phyloP scores from a whole-genome alignment of 2,113 vertebrate genomes.

The Mionectes macconnelli region DNA sequence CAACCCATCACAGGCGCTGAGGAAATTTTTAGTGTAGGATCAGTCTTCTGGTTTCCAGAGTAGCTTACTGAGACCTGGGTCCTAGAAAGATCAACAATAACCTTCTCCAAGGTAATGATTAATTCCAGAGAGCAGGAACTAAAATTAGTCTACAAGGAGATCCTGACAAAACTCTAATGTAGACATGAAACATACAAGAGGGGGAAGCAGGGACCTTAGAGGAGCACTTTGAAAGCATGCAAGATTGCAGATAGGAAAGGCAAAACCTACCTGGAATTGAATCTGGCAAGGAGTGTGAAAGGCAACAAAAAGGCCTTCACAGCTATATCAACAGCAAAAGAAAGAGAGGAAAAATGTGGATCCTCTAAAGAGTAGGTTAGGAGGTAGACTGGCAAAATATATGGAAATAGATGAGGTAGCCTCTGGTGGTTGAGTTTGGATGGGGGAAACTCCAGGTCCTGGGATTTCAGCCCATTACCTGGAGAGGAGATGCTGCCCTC shows the following conservation, averaged over 20 bases:
- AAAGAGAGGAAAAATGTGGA: not conserved
- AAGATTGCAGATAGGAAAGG: not conserved
- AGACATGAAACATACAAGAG: not conserved
- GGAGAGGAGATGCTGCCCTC: no score
- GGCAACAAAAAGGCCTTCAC: not conserved
- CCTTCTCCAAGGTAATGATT: not conserved
- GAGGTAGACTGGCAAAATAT: fast-evolving
- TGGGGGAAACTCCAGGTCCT: no score
- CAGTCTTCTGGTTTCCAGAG: not conserved
- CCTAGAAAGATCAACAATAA: not conserved
- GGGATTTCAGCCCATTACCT: no score
- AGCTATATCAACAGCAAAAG: not conserved
- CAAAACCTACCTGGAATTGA: not conserved
- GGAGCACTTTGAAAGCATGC: not conserved
- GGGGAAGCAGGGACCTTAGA: not conserved
- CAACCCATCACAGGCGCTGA: not conserved
- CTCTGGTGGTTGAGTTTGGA: no score
- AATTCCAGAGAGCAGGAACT: not conserved
- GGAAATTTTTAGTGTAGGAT: not conserved
- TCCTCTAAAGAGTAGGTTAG: not conserved
- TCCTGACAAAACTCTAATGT: not conserved
- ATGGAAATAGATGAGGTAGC: not conserved
- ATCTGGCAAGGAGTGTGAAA: not conserved
- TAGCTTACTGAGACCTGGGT: not conserved
- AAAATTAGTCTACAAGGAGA: not conserved